Percentiles rank a stretch among this genome's conserved stretches.
phyloP scores from a whole-genome alignment of 2,797 vertebrate genomes.

The Mycteria americana region DNA sequence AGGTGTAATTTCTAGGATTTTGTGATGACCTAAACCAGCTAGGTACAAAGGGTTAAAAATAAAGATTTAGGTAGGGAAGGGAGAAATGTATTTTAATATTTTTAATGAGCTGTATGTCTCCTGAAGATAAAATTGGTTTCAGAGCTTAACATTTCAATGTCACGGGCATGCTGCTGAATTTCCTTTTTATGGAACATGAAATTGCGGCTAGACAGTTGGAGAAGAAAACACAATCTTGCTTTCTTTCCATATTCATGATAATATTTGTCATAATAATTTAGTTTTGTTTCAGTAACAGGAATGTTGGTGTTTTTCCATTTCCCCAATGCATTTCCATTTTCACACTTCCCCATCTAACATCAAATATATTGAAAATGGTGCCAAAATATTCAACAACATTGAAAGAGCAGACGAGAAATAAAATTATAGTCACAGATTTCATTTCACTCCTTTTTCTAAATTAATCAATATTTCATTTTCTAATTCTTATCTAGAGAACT shows the following conservation, averaged over 20 bases:
- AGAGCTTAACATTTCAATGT: neutral
- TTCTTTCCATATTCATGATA: constrained; percentile 52
- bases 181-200: neutral
- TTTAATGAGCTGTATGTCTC: neutral
- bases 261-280: constrained; percentile 61
- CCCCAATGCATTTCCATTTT: constrained; percentile 43
- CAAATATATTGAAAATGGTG: constrained; percentile 20
- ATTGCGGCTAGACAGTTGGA: neutral
- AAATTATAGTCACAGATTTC: constrained; percentile 2
- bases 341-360: constrained; percentile 34
- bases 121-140: neutral
- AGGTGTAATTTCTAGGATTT: neutral
- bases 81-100: neutral
- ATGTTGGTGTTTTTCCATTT: constrained; percentile 32
- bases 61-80: neutral
- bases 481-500: neutral
- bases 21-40: neutral
- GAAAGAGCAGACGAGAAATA: neutral
- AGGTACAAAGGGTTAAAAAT: neutral
- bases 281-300: constrained; percentile 43
- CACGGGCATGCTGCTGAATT: neutral
- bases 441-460: neutral
- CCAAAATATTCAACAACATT: constrained; percentile 26
- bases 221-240: neutral
- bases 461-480: constrained; percentile 27